A percentile compares a stretch with the other conserved stretches of the same genome.
Evolutionary conservation across 2,113 vertebrate genomes (phyloP).

Genomic region (Siniperca knerii): DNA sequence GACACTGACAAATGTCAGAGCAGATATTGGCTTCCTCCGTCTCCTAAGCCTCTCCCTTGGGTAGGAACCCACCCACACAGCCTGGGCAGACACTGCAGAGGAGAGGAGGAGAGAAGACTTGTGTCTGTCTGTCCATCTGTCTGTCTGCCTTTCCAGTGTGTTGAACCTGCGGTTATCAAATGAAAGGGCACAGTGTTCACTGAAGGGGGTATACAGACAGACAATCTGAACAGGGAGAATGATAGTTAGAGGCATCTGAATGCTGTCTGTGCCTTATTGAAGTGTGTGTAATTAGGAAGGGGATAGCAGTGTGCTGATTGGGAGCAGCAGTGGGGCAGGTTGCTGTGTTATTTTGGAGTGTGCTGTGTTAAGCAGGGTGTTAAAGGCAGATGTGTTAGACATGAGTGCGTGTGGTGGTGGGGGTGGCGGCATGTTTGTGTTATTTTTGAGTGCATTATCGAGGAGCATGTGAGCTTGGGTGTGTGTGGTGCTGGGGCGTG

Average conservation of each 20-base stretch:
- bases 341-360: conserved; percentile 72
- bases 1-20: conserved; percentile 80
- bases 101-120: conserved; percentile 33
- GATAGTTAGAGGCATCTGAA: conserved; percentile 52
- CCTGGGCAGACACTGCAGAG: conserved; percentile 56
- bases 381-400: conserved; percentile 70
- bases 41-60: conserved; percentile 66
- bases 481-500: conserved; percentile 26
- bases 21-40: conserved; percentile 78
- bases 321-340: conserved; percentile 50
- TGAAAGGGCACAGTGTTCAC: conserved; percentile 55
- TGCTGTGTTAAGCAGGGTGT: conserved; percentile 68
- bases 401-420: conserved; percentile 5
- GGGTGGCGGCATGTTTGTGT: conserved; percentile 43
- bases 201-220: conserved; percentile 28
- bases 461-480: conserved; percentile 57
- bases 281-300: conserved; percentile 68
- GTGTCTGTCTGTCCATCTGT: conserved; percentile 20
- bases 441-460: conserved; percentile 63
- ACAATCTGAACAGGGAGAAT: conserved; percentile 31
- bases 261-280: conserved; percentile 38
- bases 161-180: conserved; percentile 54
- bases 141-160: conserved; percentile 36
- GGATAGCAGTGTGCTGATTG: conserved; percentile 63
- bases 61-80: conserved; percentile 69